A percentile compares a stretch with the other conserved stretches of the same genome.
Conservation (phyloP, 2,888 invertebrate genomes). For the Drosophila pseudotakahashii region DNA sequence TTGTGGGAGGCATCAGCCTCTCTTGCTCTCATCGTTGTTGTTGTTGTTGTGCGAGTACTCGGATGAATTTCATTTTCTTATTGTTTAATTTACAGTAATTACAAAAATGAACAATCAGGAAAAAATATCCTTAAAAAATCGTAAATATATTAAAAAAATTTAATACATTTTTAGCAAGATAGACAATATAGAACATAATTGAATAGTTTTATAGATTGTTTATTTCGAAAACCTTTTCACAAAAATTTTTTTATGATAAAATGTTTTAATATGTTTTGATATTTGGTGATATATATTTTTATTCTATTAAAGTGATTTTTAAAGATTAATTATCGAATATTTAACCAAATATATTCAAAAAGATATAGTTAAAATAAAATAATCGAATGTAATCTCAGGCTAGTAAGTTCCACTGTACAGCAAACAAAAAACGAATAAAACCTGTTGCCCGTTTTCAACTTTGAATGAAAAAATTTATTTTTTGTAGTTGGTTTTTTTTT, state of each 20-base stretch:
- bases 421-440: constrained; percentile 34
- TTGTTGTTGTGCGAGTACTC: constrained; percentile 62
- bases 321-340: too few relatives aligned
- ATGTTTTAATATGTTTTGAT: too few relatives aligned
- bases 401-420: constrained; percentile 8
- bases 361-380: too few relatives aligned
- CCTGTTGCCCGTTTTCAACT: constrained; percentile 62
- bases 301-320: too few relatives aligned
- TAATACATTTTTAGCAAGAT: too few relatives aligned
- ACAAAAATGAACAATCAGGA: background rate
- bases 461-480: constrained; percentile 72
- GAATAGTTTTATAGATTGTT: too few relatives aligned
- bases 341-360: too few relatives aligned
- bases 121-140: background rate
- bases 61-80: constrained; percentile 76
- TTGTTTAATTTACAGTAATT: constrained; percentile 57
- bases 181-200: too few relatives aligned
- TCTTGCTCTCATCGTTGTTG: constrained; percentile 29
- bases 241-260: too few relatives aligned
- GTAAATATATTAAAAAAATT: too few relatives aligned
- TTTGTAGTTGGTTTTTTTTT: constrained; percentile 35
- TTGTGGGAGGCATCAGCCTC: constrained; percentile 8
- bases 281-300: too few relatives aligned
- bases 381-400: background rate
- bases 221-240: too few relatives aligned